Evolutionary conservation across 2,888 invertebrate genomes (phyloP).

Genomic region (Synergus gifuensis): DNA sequence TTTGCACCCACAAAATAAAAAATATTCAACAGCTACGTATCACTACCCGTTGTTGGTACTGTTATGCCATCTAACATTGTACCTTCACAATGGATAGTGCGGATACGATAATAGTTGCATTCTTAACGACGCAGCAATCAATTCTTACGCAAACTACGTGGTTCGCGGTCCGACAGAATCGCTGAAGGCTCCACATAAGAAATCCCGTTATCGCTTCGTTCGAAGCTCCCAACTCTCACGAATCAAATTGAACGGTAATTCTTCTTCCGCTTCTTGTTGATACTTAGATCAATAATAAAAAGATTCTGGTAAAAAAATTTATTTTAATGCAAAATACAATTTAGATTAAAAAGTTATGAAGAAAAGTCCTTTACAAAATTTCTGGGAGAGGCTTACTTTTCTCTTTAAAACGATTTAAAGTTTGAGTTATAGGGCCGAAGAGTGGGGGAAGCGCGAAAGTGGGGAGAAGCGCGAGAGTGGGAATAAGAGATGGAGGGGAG

Average conservation of each 20-base stretch:
- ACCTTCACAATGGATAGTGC: constrained; percentile 12
- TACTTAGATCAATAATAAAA: too few relatives aligned
- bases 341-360: background rate
- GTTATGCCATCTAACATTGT: constrained; percentile 1
- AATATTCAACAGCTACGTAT: background rate
- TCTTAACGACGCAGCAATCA: constrained; percentile 53
- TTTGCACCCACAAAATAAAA: background rate
- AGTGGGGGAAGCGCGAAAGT: background rate
- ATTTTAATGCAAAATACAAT: background rate
- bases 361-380: background rate
- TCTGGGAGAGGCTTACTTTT: background rate
- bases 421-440: background rate
- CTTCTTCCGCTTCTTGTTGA: too few relatives aligned
- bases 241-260: constrained; percentile 29
- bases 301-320: background rate
- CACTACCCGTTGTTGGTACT: background rate
- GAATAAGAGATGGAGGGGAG: background rate
- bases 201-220: constrained; percentile 22
- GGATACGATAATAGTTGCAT: constrained; percentile 50
- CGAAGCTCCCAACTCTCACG: background rate
- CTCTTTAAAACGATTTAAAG: background rate
- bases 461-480: too few relatives aligned
- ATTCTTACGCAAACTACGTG: constrained; percentile 49
- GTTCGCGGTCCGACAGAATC: constrained; percentile 41
- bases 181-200: constrained; percentile 28